Evolutionary conservation across 2,888 invertebrate genomes (phyloP), one percentile per base, ranked within the genome.

Genomic region (Chloroclystis v-ata): DNA sequence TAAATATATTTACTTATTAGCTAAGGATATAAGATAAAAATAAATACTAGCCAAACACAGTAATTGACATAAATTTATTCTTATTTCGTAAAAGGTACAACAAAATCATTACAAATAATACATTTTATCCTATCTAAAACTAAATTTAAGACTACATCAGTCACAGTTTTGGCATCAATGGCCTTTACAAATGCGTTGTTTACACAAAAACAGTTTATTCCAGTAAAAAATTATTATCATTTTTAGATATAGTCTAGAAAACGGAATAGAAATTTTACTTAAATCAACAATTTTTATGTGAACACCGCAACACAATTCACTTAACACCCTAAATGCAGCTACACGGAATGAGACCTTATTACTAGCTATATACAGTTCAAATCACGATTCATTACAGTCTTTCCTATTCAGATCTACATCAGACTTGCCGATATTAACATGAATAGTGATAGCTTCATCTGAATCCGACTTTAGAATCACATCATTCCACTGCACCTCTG

Each of bases 401-500:
- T 78, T 82, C 33, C 75, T 69, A 8, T 57, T 33, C 24, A 62
- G 43, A 28, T 76, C 76, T 1, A 65, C 49, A 20, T 82, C 78
- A 28, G 82, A 69, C 67, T 82, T 85, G 1, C 75, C 79, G 39
- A 87, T 84, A 54, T 85, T 85, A 0, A 87, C 87, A 54, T 87
- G 87, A 28, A 87, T 86, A 1, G 86, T 87, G 12, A 87, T 84
- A 7, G 87, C 79, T 66, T 87, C 87, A 48, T 87, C 86, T 8
- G 61, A 75, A n/a, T 86, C 85, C 0, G 85, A 75, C 52, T 86
- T 86, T 70, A 84, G 70, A 1, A 84, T 70, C 0, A 83, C 73
- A 55, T 88, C 86, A 43, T 78, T 83, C 84, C 86, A 87, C 58
- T 87, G 85, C 0, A 87, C 78, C 57, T 88, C 86, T 0, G 86